Evolutionary conservation across 92 coral and sea anemone genomes (phyloP), one percentile per base, ranked within the genome.

Genomic region (Palythoa heliodiscus): DNA sequence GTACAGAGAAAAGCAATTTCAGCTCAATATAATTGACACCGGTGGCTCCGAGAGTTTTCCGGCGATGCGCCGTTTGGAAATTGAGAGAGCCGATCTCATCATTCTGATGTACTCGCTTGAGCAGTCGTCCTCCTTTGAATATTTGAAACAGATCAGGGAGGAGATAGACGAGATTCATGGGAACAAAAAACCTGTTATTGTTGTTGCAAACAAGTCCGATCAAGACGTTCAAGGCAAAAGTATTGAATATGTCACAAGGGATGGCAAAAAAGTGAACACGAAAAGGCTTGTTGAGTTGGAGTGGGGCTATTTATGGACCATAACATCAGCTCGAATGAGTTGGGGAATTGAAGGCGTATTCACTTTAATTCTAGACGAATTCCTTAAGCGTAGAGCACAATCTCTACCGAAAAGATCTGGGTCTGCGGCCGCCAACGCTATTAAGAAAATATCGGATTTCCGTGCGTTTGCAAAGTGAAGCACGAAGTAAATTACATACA

Each of bases 41-140:
- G 93, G 98, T 19, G 98, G 98, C 15, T 79, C 98, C 9, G 98
- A 94, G 77, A 94, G 90, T 69, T 94, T 94, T 86, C 98, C 98
- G 4, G 98, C 98, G 12, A 94, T 94, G 95, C 82, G 98, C 54
- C 84, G 89, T 47, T 90, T 94, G 13, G 98, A 92, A 80, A 94
- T 94, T 19, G 90, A 89, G 24, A 90, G 91, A 74, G 93, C 98
- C 12, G 95, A 94, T 71, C 93, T 95, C 2, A 78, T 92, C n/a
- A 78, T 94, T 52, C 88, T 94, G 63, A 95, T 94, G 52, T 94
- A 94, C 57, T 94, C 98, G 14, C 60, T 89, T 15, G 98, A 94
- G 70, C 89, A 92, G 37, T 88, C 95, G 19, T 75, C 79, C 66
- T 90, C 98, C 7, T 94, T 94, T 74, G 98, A 92, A 29, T 87